Conservation (phyloP, 2,888 invertebrate genomes). For the Sesia apiformis region DNA sequence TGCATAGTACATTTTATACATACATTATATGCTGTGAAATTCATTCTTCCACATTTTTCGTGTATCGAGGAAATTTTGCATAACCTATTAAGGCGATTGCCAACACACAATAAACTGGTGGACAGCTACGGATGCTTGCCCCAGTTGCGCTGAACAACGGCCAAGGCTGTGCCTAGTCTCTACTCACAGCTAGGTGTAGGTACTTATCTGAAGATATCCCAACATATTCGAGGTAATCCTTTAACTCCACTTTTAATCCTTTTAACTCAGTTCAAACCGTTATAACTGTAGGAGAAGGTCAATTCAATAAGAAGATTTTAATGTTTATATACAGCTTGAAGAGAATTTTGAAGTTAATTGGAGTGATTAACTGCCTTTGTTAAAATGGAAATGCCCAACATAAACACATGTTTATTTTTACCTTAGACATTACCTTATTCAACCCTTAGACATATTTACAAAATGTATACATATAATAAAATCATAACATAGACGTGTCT, state of each 20-base stretch:
- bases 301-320: constrained; percentile 17
- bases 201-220: constrained; percentile 28
- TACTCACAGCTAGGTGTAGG: constrained; percentile 28
- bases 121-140: constrained; percentile 50
- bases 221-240: constrained; percentile 22
- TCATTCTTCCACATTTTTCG: too few species aligned
- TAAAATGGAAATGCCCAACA: too few species aligned
- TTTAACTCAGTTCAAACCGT: constrained; percentile 2
- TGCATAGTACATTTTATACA: too few species aligned
- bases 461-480: too few species aligned
- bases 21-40: too few species aligned
- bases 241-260: constrained; percentile 16
- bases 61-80: constrained; percentile 22
- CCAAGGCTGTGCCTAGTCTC: constrained; percentile 38
- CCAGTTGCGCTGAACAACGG: constrained; percentile 57
- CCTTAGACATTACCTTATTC: too few species aligned
- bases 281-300: constrained; percentile 13
- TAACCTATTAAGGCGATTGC: constrained; percentile 55
- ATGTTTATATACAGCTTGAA: not conserved
- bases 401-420: too few species aligned
- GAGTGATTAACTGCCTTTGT: too few species aligned
- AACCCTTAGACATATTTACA: too few species aligned
- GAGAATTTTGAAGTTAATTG: too few species aligned
- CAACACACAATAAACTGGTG: constrained; percentile 56
- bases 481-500: too few species aligned